Base-by-base conservation (phyloP, 2,113 vertebrate genomes). In the Callopanchax toddi region DNA sequence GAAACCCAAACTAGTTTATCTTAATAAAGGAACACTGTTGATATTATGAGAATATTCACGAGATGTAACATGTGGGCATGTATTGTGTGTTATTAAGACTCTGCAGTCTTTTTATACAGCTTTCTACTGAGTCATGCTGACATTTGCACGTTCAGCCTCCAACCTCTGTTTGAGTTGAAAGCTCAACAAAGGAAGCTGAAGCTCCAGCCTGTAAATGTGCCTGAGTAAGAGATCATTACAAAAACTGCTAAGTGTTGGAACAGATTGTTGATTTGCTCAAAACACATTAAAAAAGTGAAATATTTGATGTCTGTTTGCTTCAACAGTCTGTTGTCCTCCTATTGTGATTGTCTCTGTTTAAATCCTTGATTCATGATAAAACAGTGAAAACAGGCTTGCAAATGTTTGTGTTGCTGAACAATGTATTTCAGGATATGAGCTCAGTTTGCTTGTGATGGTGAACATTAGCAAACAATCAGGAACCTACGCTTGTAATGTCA, bases 391-490 rank as follows among this genome's bases (percentile, higher is more conserved):
- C 18, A 26, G 16, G 5, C 20, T 10, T 45, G 15, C 36, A 50
- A 29, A n/a, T 22, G 6, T 66, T 45, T 55, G 16, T 17, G 20
- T 49, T 44, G 25, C 29, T 46, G 16, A 40, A 10, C 21, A 21
- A 9, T 9, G 5, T 6, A 21, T 54, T 64, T 68, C 26, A 46
- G 43, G n/a, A 37, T 18, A 17, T 9, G 39, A 67, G 58, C 58
- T 60, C 40, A 72, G n/a, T 22, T 39, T 64, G 71, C 21, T 23
- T 67, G 60, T 67, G 60, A 25, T 40, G 21, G 43, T 29, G 40
- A 44, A 44, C 34, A 55, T 60, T 60, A 60, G 44, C 43, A 21
- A 22, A 53, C 8, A 20, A 20, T 45, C 3, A 11, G n/a, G n/a
- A n/a, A n/a, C n/a, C n/a, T n/a, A n/a, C n/a, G n/a, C n/a, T n/a